Conservation (phyloP, 1,140 invertebrate species). For the Chelonus insularis region DNA sequence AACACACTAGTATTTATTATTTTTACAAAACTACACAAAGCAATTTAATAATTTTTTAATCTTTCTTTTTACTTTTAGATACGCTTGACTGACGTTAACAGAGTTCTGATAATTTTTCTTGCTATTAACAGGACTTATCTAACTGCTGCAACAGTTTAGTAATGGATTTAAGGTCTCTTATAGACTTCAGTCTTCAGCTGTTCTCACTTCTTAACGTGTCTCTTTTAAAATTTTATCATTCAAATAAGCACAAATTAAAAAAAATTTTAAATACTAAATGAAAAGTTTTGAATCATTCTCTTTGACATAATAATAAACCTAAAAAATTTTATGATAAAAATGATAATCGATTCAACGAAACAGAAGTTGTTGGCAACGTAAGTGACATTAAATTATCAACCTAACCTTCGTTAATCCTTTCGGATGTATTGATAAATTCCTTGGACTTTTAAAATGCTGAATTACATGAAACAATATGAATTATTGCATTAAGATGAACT, state of each 20-base stretch:
- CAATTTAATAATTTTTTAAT: no score
- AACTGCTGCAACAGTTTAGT: background rate
- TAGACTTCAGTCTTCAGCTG: background rate
- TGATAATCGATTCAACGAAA: constrained; percentile 11
- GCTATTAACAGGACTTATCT: constrained; percentile 18
- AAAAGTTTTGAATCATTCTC: no score
- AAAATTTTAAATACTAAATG: background rate
- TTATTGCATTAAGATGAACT: background rate
- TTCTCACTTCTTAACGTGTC: background rate
- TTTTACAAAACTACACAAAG: no score
- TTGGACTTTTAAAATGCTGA: background rate
- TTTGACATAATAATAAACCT: no score
- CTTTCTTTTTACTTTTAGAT: background rate
- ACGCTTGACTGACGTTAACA: constrained; percentile 8
- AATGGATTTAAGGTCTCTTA: no score
- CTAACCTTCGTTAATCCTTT: background rate
- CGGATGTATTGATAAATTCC: background rate
- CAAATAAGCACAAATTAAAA: background rate
- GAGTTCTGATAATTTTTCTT: constrained; percentile 13
- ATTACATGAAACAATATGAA: no score
- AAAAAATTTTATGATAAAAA: background rate
- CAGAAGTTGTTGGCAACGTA: constrained; percentile 4
- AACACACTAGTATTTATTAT: no score
- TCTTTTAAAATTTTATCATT: background rate
- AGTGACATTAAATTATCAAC: background rate